A percentile compares a stretch with the other conserved stretches of the same genome.
phyloP scores from a whole-genome alignment of 2,797 vertebrate genomes.

The Hemitrygon akajei region DNA sequence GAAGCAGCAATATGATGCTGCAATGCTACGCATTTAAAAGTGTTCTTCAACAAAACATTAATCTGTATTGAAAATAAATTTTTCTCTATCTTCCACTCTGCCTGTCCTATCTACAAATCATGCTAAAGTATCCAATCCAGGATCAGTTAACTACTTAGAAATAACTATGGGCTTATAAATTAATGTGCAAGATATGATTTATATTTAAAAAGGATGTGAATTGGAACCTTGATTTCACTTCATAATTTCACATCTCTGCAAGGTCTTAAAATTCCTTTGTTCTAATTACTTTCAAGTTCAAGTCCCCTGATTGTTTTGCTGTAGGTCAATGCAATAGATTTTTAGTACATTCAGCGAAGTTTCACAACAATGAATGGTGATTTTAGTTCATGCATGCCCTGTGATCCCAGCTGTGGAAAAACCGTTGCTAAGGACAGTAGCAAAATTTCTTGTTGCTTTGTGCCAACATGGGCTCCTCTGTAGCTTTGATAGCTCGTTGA shows the following conservation, averaged over 20 bases:
- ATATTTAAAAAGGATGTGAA: not conserved
- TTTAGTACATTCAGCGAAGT: not conserved
- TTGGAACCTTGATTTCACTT: not conserved
- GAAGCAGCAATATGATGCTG: not conserved
- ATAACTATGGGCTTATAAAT: not conserved
- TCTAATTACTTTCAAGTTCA: not conserved
- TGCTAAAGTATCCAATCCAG: not conserved
- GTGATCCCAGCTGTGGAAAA: not conserved
- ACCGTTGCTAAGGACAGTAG: not conserved
- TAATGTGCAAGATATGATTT: not conserved
- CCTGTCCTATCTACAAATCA: not conserved
- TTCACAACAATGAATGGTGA: not conserved
- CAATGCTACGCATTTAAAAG: not conserved
- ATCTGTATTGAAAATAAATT: not conserved
- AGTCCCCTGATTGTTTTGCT: not conserved
- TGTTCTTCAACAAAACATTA: not conserved
- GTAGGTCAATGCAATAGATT: not conserved
- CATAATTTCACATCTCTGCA: not conserved
- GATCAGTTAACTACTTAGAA: not conserved
- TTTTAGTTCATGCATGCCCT: not conserved
- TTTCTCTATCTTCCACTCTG: not conserved
- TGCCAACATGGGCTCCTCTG: not conserved
- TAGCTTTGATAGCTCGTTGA: not conserved
- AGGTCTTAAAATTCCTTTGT: too few relatives aligned
- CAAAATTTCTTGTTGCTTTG: not conserved